Evolutionary conservation across 30 jellyfish, hydroid and myxozoan genomes (phyloP).

Genomic region (Phacellophora camtschatica): DNA sequence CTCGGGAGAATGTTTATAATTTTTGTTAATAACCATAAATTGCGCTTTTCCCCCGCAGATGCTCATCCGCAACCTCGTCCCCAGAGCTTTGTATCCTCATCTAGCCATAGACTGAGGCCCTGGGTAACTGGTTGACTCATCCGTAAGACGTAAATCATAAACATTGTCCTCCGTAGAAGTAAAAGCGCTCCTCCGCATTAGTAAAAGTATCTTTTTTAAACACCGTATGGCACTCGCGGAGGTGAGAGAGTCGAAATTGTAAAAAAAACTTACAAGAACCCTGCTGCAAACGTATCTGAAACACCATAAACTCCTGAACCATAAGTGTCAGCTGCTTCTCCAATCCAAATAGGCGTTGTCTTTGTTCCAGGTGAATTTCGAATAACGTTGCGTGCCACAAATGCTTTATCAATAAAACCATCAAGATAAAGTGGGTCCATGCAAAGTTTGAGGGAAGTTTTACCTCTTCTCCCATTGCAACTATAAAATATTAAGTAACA

Average conservation of each 20-base stretch:
- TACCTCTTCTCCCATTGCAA: conserved; percentile 14
- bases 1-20: too few species aligned
- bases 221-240: background rate
- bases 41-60: background rate
- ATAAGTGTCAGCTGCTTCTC: conserved; percentile 75
- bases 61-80: background rate
- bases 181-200: background rate
- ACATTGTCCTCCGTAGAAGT: background rate
- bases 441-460: background rate
- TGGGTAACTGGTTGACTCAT: background rate
- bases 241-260: background rate
- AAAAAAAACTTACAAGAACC: conserved; percentile 19
- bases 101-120: background rate
- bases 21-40: too few species aligned
- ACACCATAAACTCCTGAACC: conserved; percentile 66
- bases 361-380: conserved; percentile 10
- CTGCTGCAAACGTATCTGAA: conserved; percentile 71
- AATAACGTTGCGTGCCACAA: conserved; percentile 15
- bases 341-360: conserved; percentile 45
- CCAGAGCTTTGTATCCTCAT: background rate
- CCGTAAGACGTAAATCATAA: background rate
- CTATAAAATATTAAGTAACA: conserved; percentile 30
- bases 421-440: conserved; percentile 30
- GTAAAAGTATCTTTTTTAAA: background rate
- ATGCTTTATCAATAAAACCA: conserved; percentile 11